A percentile compares a stretch with the other conserved stretches of the same genome.
These are phyloP conservation scores for Ctenopoma multispine DNA, from an alignment of 2,797 vertebrate species.

Conservation along the genomic window DNA sequence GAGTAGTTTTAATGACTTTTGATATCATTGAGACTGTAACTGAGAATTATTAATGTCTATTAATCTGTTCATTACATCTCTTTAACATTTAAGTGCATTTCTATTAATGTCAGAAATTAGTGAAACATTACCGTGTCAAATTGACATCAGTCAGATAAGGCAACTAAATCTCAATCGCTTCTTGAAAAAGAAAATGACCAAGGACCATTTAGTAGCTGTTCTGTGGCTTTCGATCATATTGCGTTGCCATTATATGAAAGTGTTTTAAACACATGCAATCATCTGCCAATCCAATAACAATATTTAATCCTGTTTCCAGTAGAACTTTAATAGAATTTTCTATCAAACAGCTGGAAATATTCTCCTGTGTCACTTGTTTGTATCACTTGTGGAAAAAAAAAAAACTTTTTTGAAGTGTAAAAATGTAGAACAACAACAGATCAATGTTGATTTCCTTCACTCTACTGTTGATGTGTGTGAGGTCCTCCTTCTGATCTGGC, in stretches of 20 bases:
- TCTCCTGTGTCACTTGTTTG: too few relatives aligned
- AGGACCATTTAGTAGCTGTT: slow-evolving; percentile 2
- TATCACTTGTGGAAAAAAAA: background rate
- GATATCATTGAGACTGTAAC: background rate
- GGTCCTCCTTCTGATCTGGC: slow-evolving; percentile 68
- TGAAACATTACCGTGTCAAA: background rate
- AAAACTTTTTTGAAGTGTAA: background rate
- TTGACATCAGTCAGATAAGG: background rate
- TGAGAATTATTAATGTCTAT: background rate
- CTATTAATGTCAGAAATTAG: background rate
- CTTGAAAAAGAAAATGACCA: background rate
- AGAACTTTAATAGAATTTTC: background rate
- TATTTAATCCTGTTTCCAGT: slow-evolving; percentile 12
- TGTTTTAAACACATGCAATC: background rate
- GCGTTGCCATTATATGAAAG: too few relatives aligned
- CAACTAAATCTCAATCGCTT: background rate
- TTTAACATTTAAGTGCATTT: background rate
- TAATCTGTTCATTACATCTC: background rate
- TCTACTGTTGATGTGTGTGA: slow-evolving; percentile 56
- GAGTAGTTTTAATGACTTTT: background rate
- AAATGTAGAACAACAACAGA: slow-evolving; percentile 41
- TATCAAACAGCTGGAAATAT: slow-evolving; percentile 12
- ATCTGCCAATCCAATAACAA: background rate
- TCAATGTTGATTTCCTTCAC: slow-evolving; percentile 28
- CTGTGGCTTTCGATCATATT: background rate